Evolutionary conservation across 2,113 vertebrate species (phyloP).

Genomic region (Pseudonaja textilis): DNA sequence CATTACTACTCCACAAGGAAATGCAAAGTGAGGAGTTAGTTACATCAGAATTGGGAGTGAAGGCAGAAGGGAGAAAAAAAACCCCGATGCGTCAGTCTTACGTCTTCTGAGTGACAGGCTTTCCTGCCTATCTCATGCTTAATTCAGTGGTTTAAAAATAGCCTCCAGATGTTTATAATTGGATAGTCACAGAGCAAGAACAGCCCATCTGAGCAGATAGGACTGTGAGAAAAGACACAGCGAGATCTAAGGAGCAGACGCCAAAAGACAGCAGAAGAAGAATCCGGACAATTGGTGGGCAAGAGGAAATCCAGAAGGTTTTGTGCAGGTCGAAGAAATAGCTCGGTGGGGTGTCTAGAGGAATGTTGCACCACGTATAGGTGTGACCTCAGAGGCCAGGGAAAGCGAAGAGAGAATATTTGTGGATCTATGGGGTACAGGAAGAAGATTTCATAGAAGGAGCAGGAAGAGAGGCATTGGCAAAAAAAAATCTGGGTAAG

Average conservation of each 20-base stretch:
- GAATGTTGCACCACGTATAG: neutral
- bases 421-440: neutral
- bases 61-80: too few relatives aligned
- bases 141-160: neutral
- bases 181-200: neutral
- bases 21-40: neutral
- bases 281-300: neutral
- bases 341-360: neutral
- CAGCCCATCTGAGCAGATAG: neutral
- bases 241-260: neutral
- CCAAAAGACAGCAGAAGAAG: neutral
- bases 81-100: neutral
- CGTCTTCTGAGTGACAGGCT: conserved; percentile 5
- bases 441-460: neutral
- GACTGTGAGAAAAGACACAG: conserved; percentile 16
- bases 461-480: neutral
- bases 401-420: neutral
- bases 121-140: neutral
- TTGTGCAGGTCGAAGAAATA: neutral
- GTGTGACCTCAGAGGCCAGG: neutral
- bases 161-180: neutral
- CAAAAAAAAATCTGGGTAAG: neutral
- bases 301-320: neutral
- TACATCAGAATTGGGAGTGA: neutral
- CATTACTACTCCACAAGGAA: neutral